Evolutionary conservation across 1,140 invertebrate genomes (phyloP), one percentile per base, ranked within the genome.

Genomic region (Drosophila navojoa): DNA sequence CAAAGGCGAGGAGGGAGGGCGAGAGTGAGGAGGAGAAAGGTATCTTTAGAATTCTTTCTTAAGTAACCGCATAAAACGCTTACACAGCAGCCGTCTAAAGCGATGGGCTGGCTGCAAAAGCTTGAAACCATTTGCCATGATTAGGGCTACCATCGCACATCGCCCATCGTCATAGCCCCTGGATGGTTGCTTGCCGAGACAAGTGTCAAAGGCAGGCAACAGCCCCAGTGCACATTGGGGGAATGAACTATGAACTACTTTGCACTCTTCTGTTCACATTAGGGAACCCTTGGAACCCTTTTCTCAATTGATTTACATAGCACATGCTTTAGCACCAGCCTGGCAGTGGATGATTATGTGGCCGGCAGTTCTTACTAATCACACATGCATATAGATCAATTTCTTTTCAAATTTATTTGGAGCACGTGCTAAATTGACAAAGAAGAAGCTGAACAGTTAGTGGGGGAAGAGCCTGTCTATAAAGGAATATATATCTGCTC

Each of bases 171-270:
- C 62, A 47, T 57, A 6, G 60, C 19, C 29, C 19, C n/a, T 40
- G 15, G 25, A 9, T 35, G 32, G 50, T 50, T 22, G 19, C 19
- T 29, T 29, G 68, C 42, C 49, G 68, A 54, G 76, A 71, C 68
- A 89, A 82, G 82, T 87, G 79, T 79, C 84, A 82, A 79, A 87
- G 82, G 76, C 79, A 87, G 82, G 15, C 72, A 59, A n/a, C 61
- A 68, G 74, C 49, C 47, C 35, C 62, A 55, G 19, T 22, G 19
- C 19, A 55, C 52, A 79, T 76, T 68, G 64, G 74, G 68, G 69
- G 84, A 86, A 87, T 89, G 82, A 87, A 87, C 82, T 89, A 76
- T 82, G 84, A 74, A 81, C 61, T 69, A 73, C 64, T 79, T 78
- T 76, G 82, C 85, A 75, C 62, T 82, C 75, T 76, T 79, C 71